These are phyloP conservation scores for Kryptolebias marmoratus DNA, from an alignment of 2,113 vertebrate genomes.

Conservation along the genomic window DNA sequence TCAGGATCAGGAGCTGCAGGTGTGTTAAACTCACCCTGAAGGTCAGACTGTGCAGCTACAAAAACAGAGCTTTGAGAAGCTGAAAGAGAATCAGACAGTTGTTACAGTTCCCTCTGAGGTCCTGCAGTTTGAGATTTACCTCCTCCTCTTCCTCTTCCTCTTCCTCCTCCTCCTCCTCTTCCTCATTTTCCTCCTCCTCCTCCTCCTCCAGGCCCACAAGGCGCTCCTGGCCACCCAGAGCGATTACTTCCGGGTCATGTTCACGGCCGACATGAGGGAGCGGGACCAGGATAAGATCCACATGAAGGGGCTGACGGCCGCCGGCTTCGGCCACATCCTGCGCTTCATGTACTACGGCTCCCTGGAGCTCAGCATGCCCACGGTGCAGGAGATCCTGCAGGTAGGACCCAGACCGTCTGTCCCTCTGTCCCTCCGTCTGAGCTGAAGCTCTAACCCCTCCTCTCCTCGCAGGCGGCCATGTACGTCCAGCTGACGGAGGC, in stretches of 20 bases:
- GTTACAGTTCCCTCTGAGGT: too few relatives aligned
- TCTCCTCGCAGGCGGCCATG: constrained; percentile 87
- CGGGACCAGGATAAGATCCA: constrained; percentile 99
- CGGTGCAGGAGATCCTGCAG: constrained; percentile 97
- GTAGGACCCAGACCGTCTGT: constrained; percentile 10
- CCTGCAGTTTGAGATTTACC: too few relatives aligned
- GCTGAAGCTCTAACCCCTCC: too few relatives aligned
- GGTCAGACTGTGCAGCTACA: too few relatives aligned
- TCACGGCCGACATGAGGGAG: constrained; percentile 98
- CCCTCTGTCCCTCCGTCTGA: not conserved
- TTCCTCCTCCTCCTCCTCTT: not conserved
- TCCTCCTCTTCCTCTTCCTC: too few relatives aligned
- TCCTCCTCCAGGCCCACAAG: constrained; percentile 89
- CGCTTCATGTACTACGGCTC: constrained; percentile 99
- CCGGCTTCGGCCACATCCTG: constrained; percentile 96
- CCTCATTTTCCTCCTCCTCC: too few relatives aligned
- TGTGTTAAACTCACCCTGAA: too few relatives aligned
- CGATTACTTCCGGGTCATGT: constrained; percentile 99
- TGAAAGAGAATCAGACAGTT: too few relatives aligned
- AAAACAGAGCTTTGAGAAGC: too few relatives aligned
- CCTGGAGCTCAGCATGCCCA: constrained; percentile 98
- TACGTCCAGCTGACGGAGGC: constrained; percentile 98
- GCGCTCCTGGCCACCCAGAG: constrained; percentile 98
- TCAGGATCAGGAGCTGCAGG: too few relatives aligned
- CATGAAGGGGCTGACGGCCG: constrained; percentile 97